These are phyloP conservation scores for Pipa parva DNA, from an alignment of 2,113 vertebrate species.

Conservation along the genomic window DNA sequence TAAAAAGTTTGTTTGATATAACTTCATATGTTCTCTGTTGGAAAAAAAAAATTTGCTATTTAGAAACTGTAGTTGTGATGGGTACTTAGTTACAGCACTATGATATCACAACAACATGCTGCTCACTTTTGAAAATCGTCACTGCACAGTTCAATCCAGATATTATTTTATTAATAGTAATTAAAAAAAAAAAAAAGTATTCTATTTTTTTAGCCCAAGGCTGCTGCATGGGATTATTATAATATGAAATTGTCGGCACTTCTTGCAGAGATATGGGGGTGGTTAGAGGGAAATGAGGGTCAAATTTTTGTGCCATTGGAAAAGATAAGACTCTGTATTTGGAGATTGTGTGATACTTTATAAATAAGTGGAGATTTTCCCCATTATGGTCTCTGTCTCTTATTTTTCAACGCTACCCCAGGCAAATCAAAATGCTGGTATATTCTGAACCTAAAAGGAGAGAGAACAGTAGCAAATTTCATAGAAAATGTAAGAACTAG, in stretches of 20 bases:
- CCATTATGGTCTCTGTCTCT: not conserved
- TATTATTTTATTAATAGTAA: not conserved
- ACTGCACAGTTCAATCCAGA: not conserved
- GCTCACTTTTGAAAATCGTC: not conserved
- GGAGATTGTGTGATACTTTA: not conserved
- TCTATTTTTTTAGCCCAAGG: not conserved
- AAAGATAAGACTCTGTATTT: not conserved
- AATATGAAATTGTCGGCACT: not conserved
- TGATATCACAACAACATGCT: no score
- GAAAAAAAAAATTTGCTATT: no score
- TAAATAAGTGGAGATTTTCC: conserved; percentile 25
- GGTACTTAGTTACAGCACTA: no score
- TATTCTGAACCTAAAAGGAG: no score
- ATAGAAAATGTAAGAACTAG: no score
- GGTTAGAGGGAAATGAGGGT: not conserved
- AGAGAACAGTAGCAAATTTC: no score
- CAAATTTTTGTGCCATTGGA: not conserved
- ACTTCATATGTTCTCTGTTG: no score
- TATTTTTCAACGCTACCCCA: not conserved
- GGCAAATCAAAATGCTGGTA: no score
- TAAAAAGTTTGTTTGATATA: no score
- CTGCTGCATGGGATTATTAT: not conserved
- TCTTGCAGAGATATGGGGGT: not conserved
- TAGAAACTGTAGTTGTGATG: no score
- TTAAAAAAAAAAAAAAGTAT: not conserved